Conservation (phyloP, 1,140 invertebrate species). For the Macrobrachium rosenbergii region DNA sequence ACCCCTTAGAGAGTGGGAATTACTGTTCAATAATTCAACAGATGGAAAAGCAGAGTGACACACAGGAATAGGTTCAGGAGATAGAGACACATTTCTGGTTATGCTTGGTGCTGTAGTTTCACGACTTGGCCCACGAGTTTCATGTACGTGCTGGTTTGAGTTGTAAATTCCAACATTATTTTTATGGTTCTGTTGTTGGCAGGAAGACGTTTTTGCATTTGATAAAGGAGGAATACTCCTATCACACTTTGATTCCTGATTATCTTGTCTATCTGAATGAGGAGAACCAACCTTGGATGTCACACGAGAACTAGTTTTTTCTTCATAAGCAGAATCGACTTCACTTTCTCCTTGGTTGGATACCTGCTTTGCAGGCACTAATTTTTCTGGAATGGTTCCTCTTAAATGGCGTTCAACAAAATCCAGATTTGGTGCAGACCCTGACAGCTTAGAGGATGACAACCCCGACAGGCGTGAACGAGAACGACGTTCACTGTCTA, state of each 20-base stretch:
- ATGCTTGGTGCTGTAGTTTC: too few species aligned
- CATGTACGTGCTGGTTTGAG: too few species aligned
- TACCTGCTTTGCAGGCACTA: neutral
- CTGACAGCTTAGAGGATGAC: conserved; percentile 1
- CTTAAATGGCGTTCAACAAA: neutral
- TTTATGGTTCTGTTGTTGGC: neutral
- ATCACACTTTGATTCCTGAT: neutral
- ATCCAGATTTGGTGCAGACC: conserved; percentile 17
- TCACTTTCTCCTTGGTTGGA: conserved; percentile 9
- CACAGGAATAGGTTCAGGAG: too few species aligned
- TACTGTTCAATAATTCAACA: too few species aligned
- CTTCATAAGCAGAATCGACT: conserved; percentile 24
- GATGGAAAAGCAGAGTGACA: too few species aligned
- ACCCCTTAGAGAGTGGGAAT: too few species aligned
- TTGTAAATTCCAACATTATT: neutral
- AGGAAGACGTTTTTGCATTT: neutral
- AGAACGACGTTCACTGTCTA: too few species aligned
- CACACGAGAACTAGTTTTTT: conserved; percentile 23
- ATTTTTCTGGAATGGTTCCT: neutral
- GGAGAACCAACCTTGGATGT: conserved; percentile 25
- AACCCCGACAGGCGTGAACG: neutral
- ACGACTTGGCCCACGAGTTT: too few species aligned
- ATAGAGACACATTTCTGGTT: too few species aligned
- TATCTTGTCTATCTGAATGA: neutral
- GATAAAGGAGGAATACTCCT: neutral